phyloP scores from a whole-genome alignment of 1,140 invertebrate genomes.

The Heliconius himera region DNA sequence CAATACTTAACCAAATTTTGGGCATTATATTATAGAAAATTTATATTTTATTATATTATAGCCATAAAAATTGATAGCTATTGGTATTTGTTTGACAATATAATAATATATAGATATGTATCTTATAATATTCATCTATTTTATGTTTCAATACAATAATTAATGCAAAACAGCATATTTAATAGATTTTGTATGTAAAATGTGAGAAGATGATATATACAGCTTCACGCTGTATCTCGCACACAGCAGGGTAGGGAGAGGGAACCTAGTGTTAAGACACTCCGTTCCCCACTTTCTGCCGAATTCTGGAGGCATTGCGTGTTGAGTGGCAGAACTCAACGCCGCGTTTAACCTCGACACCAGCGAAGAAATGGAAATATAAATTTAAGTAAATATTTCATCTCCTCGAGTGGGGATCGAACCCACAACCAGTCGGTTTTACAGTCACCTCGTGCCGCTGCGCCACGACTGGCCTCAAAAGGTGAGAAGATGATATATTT shows the following conservation, averaged over 20 bases:
- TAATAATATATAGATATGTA: not conserved
- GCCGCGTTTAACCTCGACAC: too few species aligned
- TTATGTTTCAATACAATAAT: not conserved
- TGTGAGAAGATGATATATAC: not conserved
- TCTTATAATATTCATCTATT: not conserved
- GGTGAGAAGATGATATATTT: not conserved
- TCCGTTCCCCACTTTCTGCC: too few species aligned
- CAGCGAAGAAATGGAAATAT: too few species aligned
- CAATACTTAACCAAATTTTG: slow-evolving; percentile 32
- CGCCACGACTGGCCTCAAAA: not conserved
- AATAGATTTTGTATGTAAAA: not conserved
- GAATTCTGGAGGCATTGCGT: too few species aligned
- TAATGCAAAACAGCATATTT: not conserved
- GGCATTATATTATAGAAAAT: not conserved
- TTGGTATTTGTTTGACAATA: not conserved
- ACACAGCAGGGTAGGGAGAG: too few species aligned
- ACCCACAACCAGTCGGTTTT: too few species aligned
- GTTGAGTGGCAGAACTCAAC: too few species aligned
- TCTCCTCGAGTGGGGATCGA: too few species aligned
- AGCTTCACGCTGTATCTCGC: too few species aligned
- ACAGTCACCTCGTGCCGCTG: too few species aligned
- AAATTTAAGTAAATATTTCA: too few species aligned
- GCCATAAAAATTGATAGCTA: slow-evolving; percentile 4
- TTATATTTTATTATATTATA: slow-evolving; percentile 9
- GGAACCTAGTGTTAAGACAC: too few species aligned